Evolutionary conservation across 2,797 vertebrate genomes (phyloP).

Genomic region (Epinephelus coioides): DNA sequence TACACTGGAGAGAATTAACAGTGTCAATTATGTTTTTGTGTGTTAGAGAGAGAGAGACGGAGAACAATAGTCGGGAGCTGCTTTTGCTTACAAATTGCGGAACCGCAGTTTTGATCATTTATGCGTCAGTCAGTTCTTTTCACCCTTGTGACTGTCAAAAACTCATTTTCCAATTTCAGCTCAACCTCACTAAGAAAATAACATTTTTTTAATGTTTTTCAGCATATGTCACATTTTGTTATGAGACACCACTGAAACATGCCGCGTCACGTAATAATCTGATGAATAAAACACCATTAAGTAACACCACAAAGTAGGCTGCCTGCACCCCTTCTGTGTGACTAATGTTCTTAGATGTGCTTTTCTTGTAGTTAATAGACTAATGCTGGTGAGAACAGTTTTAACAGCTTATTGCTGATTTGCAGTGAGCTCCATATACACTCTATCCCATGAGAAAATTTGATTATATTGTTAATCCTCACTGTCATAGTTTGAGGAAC

Average conservation of each 20-base stretch:
- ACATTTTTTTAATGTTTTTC: neutral
- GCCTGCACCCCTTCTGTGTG: conserved; percentile 27
- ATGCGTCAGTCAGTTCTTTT: conserved; percentile 11
- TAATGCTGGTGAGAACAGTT: conserved; percentile 25
- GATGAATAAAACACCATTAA: conserved; percentile 16
- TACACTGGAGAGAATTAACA: conserved; percentile 11
- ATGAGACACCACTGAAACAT: conserved; percentile 8
- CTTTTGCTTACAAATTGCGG: neutral
- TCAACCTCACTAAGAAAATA: conserved; percentile 5
- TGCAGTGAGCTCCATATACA: conserved; percentile 7
- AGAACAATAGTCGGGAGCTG: neutral
- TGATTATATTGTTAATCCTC: conserved; percentile 25
- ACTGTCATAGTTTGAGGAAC: neutral
- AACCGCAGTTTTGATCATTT: conserved; percentile 7
- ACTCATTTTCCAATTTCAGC: conserved; percentile 1
- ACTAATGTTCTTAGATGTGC: conserved; percentile 38
- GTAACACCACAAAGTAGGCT: conserved; percentile 1
- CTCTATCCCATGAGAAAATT: conserved; percentile 14
- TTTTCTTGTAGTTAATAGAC: conserved; percentile 34
- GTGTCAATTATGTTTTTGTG: conserved; percentile 30
- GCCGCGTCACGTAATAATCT: conserved; percentile 6
- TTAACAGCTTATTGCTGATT: conserved; percentile 26
- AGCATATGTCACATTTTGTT: conserved; percentile 7
- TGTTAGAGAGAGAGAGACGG: conserved; percentile 9
- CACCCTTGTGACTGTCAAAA: conserved; percentile 18